A percentile compares a stretch with the other conserved stretches of the same genome.
phyloP scores from a whole-genome alignment of 2,113 vertebrate species.

The Toxostoma redivivum region DNA sequence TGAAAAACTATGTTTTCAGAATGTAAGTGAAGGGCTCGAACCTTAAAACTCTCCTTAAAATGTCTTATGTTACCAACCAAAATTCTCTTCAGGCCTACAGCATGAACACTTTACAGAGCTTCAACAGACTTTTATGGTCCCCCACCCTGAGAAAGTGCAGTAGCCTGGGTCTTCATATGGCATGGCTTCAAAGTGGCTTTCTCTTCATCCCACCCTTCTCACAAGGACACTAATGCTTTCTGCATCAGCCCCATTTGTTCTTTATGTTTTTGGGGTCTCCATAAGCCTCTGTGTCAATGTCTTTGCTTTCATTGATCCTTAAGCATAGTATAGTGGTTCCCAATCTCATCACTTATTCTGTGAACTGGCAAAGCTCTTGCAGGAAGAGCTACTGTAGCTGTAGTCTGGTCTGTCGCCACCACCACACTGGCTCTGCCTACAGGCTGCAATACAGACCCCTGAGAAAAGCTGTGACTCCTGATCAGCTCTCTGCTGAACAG shows the following conservation, averaged over 20 bases:
- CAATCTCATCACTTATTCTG: background rate
- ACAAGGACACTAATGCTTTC: background rate
- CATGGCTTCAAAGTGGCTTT: background rate
- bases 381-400: background rate
- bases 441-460: background rate
- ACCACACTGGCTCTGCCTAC: background rate
- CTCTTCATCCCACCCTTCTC: background rate
- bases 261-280: background rate
- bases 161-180: background rate
- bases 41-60: background rate
- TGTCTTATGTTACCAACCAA: background rate
- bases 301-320: background rate
- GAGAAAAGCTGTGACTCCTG: background rate
- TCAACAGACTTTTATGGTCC: background rate
- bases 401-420: background rate
- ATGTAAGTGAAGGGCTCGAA: background rate
- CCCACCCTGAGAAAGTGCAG: background rate
- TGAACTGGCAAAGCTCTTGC: background rate
- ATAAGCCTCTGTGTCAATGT: background rate
- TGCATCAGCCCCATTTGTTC: background rate
- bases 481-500: background rate
- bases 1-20: background rate
- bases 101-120: background rate
- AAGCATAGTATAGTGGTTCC: background rate
- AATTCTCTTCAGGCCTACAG: background rate